Percentiles rank a stretch among this genome's conserved stretches.
Conservation (phyloP, 2,113 vertebrate genomes). For the Sardina pilchardus region DNA sequence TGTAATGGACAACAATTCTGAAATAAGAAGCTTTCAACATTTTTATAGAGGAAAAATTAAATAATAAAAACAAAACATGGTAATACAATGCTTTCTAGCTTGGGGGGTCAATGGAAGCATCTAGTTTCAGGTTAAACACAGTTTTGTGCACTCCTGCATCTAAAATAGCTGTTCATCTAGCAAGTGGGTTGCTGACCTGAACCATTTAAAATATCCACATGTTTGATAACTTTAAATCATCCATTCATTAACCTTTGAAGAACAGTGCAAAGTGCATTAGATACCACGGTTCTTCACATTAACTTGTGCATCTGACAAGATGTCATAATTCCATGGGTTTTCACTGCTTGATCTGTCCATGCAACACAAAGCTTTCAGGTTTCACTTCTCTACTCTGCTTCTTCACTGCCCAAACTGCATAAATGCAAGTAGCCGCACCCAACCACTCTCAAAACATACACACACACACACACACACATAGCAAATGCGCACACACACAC, state of each 20-base stretch:
- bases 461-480: constrained; percentile 20
- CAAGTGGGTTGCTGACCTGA: neutral
- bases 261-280: constrained; percentile 44
- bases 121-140: neutral
- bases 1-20: neutral
- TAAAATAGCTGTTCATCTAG: neutral
- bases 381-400: neutral
- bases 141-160: neutral
- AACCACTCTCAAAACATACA: constrained; percentile 11
- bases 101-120: constrained; percentile 1
- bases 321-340: neutral
- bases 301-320: constrained; percentile 17
- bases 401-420: neutral
- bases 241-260: neutral
- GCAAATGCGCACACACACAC: constrained; percentile 33
- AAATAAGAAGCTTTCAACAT: neutral
- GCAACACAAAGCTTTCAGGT: constrained; percentile 37
- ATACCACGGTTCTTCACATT: constrained; percentile 32
- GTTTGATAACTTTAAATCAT: constrained; percentile 13
- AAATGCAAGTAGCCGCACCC: neutral
- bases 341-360: constrained; percentile 46
- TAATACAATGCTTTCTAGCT: neutral
- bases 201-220: neutral
- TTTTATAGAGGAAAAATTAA: neutral
- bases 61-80: neutral